Evolutionary conservation across 2,888 invertebrate species (phyloP), one percentile per base, ranked within the genome.

Genomic region (Arrhopalites spinosus): DNA sequence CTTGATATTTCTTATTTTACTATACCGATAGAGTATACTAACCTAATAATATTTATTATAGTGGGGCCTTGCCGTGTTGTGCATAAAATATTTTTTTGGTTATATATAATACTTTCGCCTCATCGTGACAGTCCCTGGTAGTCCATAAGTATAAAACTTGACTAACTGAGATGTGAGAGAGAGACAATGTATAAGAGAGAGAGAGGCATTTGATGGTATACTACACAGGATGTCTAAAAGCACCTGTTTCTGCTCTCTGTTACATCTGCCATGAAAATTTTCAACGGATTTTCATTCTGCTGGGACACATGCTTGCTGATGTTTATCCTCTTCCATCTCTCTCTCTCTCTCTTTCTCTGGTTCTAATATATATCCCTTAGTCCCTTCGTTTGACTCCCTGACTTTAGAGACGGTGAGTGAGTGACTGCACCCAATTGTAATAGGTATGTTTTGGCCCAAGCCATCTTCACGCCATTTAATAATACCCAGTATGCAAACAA

Each of bases 201-300:
- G n/a, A n/a, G n/a, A n/a, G n/a, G n/a, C n/a, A n/a, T n/a, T n/a
- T n/a, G n/a, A n/a, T n/a, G n/a, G n/a, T n/a, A n/a, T n/a, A n/a
- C 3, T 15, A 50, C 25, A 68, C 70, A 56, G 59, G 59, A 23
- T 61, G 59, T 27, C 7, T 70, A 27, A 70, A 50, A 50, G 56
- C 53, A 70, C 36, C 36, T 36, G 36, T 70, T 50, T 70, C 70
- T 70, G n/a, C 29, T 70, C 70, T 56, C 56, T 30, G 25, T 27
- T 53, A 36, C 70, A 70, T 70, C 70, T 70, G 70, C 70, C 56
- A 68, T 68, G 50, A 68, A 68, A 50, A 68, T 56, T 53, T 56
- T 56, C 56, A 70, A 70, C 70, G 56, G 70, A 70, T 70, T 70
- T 70, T 56, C 70, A 70, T 70, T 56, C 70, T 70, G 56, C 20